Conservation (phyloP, 2,888 invertebrate species). For the Nomada ruficornis region DNA sequence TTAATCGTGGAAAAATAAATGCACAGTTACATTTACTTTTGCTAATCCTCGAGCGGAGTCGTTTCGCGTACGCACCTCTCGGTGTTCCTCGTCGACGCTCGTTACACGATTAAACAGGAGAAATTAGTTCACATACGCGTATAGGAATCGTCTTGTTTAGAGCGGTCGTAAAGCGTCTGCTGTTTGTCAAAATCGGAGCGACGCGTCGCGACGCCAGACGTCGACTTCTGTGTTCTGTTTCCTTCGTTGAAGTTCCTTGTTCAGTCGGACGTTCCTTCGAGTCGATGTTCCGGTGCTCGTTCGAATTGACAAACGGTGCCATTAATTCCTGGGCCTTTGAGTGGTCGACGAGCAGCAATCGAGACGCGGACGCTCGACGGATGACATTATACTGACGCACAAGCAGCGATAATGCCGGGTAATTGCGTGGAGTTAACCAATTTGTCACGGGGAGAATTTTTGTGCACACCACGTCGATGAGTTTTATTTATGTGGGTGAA, state of each 20-base stretch:
- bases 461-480: background rate
- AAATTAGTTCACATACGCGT: background rate
- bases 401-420: conserved; percentile 6
- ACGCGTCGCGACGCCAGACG: conserved; percentile 7
- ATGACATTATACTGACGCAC: conserved; percentile 26
- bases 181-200: conserved; percentile 17
- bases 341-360: conserved; percentile 26
- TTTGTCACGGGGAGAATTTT: conserved; percentile 16
- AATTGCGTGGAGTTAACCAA: background rate
- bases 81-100: background rate
- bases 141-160: background rate
- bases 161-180: background rate
- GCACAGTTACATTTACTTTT: conserved; percentile 37
- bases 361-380: conserved; percentile 43
- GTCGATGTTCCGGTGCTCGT: conserved; percentile 19
- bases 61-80: background rate
- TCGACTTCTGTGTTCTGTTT: conserved; percentile 13
- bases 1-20: conserved; percentile 32
- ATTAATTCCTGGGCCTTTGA: conserved; percentile 58
- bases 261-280: conserved; percentile 14
- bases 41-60: conserved; percentile 20
- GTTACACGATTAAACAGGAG: conserved; percentile 1
- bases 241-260: conserved; percentile 16
- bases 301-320: conserved; percentile 57
- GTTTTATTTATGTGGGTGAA: background rate